phyloP scores from a whole-genome alignment of 1,140 invertebrate species.

The Odontomachus brunneus region DNA sequence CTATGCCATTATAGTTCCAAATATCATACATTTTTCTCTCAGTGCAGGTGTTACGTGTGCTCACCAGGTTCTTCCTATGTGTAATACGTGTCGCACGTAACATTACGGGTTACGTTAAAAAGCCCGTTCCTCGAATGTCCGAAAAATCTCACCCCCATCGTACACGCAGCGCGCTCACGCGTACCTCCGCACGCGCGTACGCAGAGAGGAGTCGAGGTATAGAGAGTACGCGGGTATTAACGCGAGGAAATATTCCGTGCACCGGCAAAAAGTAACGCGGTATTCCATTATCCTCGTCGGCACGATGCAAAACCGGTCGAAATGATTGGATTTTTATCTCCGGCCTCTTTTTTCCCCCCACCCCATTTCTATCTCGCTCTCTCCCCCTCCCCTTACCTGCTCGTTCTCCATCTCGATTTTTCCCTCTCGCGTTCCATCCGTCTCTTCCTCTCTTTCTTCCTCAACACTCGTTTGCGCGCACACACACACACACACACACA shows the following conservation, averaged over 20 bases:
- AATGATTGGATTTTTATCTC: slow-evolving; percentile 84
- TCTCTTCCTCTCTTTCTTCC: slow-evolving; percentile 37
- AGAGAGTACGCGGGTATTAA: slow-evolving; percentile 78
- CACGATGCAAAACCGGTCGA: slow-evolving; percentile 82
- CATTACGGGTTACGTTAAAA: background rate
- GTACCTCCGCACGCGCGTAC: slow-evolving; percentile 34
- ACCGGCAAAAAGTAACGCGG: slow-evolving; percentile 81
- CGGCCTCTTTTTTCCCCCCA: slow-evolving; percentile 63
- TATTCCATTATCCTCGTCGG: slow-evolving; percentile 82
- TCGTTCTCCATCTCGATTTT: slow-evolving; percentile 46
- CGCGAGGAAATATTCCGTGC: slow-evolving; percentile 80
- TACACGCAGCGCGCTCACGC: slow-evolving; percentile 63
- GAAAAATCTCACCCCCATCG: background rate
- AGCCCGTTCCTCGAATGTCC: background rate
- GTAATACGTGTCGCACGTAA: too few relatives aligned
- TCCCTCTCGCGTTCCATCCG: slow-evolving; percentile 52
- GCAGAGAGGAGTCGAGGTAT: slow-evolving; percentile 62
- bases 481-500: background rate
- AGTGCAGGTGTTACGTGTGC: too few relatives aligned
- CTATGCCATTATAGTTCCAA: too few relatives aligned
- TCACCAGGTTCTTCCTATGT: too few relatives aligned
- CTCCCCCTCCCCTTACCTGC: slow-evolving; percentile 55
- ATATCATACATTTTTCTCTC: too few relatives aligned
- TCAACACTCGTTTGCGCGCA: slow-evolving; percentile 32
- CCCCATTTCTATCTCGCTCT: slow-evolving; percentile 34